Evolutionary conservation across 2,888 invertebrate species (phyloP).

Genomic region (Tyria jacobaeae): DNA sequence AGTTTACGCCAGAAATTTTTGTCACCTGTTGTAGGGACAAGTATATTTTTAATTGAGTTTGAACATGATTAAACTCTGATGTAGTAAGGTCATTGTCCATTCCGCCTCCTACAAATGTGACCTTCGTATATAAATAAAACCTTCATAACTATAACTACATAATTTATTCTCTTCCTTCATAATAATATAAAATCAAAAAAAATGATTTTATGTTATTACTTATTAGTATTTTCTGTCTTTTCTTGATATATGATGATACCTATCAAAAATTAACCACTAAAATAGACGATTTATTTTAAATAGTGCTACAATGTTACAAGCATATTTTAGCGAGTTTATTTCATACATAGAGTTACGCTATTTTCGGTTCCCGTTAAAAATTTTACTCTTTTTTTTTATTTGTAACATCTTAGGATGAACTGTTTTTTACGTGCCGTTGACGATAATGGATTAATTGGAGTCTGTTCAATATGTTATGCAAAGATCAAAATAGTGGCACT

Average conservation of each 20-base stretch:
- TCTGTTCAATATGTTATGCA: neutral
- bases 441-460: neutral
- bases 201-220: no score
- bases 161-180: no score
- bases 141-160: neutral
- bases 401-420: no score
- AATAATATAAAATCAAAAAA: no score
- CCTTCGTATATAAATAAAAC: neutral
- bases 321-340: neutral
- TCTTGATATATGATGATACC: no score
- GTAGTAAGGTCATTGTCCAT: neutral
- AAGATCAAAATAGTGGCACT: neutral
- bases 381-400: neutral
- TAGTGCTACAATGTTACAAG: neutral
- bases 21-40: no score
- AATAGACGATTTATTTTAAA: neutral
- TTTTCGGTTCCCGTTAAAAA: no score
- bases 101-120: neutral
- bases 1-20: neutral
- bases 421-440: neutral
- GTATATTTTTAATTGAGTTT: neutral
- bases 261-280: no score
- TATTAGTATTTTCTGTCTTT: no score
- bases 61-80: neutral
- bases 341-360: neutral